phyloP scores from a whole-genome alignment of 2,113 vertebrate genomes.

The Monopterus albus region DNA sequence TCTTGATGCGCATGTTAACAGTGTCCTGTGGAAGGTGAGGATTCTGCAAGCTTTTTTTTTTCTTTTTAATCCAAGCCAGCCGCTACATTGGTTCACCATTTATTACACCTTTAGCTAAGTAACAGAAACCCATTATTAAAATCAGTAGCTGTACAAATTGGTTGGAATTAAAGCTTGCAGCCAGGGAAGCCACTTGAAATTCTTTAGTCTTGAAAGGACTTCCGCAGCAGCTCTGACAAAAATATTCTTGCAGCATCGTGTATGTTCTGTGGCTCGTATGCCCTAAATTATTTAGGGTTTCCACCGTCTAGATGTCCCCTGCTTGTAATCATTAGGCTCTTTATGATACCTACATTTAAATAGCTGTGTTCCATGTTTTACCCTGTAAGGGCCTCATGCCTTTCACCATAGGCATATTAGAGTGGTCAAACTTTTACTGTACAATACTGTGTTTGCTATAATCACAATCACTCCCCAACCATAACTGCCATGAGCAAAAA shows the following conservation, averaged over 20 bases:
- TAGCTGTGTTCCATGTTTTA: background rate
- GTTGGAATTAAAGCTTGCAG: constrained; percentile 11
- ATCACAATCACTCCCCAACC: background rate
- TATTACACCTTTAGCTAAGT: constrained; percentile 8
- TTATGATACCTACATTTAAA: background rate
- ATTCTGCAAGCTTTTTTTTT: background rate
- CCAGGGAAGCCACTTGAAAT: background rate
- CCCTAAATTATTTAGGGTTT: background rate
- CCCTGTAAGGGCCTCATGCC: too few species aligned
- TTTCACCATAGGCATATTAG: background rate
- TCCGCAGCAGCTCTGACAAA: background rate
- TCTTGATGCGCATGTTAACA: background rate
- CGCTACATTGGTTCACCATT: constrained; percentile 6
- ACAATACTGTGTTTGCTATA: background rate
- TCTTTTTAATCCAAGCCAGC: background rate
- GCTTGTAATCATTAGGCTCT: background rate
- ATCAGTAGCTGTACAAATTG: background rate
- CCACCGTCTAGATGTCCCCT: background rate
- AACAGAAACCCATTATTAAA: constrained; percentile 19
- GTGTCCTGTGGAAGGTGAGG: background rate
- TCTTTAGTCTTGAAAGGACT: background rate
- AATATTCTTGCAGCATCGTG: background rate
- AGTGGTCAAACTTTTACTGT: too few species aligned
- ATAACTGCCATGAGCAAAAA: background rate
- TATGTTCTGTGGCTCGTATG: background rate